Percentiles rank a stretch among this genome's conserved stretches.
These are phyloP conservation scores for Numenius phaeopus DNA, from an alignment of 2,797 vertebrate genomes.

Conservation along the genomic window DNA sequence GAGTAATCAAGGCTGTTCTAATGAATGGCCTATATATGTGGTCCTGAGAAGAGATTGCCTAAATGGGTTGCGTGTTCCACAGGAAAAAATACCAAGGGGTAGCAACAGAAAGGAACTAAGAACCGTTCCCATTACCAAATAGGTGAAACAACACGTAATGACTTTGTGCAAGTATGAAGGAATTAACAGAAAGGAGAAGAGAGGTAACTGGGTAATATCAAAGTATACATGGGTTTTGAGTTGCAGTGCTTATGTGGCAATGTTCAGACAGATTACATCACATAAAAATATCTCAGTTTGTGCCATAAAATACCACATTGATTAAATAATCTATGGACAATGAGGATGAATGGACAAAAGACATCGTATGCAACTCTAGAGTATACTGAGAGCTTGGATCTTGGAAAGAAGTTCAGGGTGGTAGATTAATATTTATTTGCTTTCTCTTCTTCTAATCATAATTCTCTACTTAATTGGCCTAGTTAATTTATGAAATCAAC, in stretches of 20 bases:
- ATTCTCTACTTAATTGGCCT: conserved; percentile 75
- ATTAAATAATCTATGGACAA: neutral
- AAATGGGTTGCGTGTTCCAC: neutral
- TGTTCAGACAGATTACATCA: neutral
- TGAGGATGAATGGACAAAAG: neutral
- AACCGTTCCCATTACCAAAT: neutral
- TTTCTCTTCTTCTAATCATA: conserved; percentile 78
- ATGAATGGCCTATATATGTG: neutral
- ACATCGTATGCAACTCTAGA: neutral
- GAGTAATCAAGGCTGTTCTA: neutral
- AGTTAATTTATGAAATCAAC: conserved; percentile 83
- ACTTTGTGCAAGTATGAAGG: neutral
- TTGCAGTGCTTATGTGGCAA: neutral
- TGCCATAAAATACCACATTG: neutral
- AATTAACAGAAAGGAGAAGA: neutral
- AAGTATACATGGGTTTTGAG: neutral
- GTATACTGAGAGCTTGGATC: neutral
- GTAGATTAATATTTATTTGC: conserved; percentile 80
- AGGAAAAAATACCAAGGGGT: neutral
- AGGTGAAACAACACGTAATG: neutral
- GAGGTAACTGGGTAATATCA: neutral
- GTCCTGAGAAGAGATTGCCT: neutral
- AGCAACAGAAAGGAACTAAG: neutral
- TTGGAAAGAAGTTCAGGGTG: conserved; percentile 35
- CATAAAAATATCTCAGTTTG: neutral